Conservation (phyloP, 2,113 vertebrate genomes). For the Pseudorhombus dupliciocellatus region DNA sequence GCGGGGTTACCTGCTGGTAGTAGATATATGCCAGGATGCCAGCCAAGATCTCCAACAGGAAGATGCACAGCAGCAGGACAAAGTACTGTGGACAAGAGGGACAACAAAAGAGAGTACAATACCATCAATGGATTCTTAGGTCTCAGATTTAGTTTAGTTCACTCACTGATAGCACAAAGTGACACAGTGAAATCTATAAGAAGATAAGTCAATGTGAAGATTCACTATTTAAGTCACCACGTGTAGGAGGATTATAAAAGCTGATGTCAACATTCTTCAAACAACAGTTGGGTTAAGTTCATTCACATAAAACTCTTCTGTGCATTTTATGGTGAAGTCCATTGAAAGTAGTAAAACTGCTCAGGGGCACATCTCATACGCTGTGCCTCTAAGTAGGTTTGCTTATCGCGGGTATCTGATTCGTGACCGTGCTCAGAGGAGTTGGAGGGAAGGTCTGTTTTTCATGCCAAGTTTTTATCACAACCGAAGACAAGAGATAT, state of each 20-base stretch:
- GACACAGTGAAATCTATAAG: no score
- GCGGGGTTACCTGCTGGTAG: constrained; percentile 90
- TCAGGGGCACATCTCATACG: constrained; percentile 2
- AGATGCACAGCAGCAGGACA: constrained; percentile 91
- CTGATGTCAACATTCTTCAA: no score
- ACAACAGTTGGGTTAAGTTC: no score
- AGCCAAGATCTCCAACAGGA: constrained; percentile 95
- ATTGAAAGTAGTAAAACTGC: no score
- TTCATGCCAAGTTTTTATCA: constrained; percentile 34
- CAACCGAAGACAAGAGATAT: constrained; percentile 56
- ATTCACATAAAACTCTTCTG: no score
- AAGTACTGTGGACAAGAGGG: constrained; percentile 87
- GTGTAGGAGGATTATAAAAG: no score
- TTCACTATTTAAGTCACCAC: no score
- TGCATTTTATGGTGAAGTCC: no score
- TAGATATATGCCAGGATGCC: constrained; percentile 95
- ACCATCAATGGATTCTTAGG: constrained; percentile 18
- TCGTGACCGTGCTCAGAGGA: constrained; percentile 9
- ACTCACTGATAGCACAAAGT: no score
- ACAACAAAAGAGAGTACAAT: not conserved
- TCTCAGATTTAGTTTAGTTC: no score
- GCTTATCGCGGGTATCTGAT: constrained; percentile 40
- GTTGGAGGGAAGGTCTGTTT: constrained; percentile 22
- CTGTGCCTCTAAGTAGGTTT: constrained; percentile 9
- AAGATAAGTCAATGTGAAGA: no score